Percentiles rank a stretch among this genome's conserved stretches.
Conservation (phyloP, 1,140 invertebrate species). For the Cherax destructor region DNA sequence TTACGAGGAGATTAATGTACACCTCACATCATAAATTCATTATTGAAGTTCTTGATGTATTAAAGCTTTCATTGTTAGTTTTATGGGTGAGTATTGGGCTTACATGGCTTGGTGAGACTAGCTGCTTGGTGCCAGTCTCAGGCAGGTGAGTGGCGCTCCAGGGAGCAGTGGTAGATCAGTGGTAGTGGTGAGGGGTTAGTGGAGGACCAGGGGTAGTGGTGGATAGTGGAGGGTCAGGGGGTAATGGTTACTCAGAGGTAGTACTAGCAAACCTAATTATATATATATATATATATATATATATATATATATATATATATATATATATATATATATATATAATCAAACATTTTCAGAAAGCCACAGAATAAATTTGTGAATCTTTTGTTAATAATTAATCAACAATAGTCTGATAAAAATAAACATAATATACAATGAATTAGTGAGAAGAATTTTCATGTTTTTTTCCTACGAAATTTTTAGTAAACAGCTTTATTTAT, state of each 20-base stretch:
- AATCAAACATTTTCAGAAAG: too few species aligned
- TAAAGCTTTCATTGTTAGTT: neutral
- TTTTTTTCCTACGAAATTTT: too few species aligned
- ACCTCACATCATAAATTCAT: neutral
- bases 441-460: too few species aligned
- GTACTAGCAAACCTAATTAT: too few species aligned
- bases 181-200: neutral
- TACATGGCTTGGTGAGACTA: neutral
- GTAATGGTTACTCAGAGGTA: neutral
- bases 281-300: too few species aligned
- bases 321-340: too few species aligned
- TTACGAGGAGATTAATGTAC: conserved; percentile 1
- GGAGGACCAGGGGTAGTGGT: neutral
- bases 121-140: neutral
- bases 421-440: too few species aligned
- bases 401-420: too few species aligned
- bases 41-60: neutral
- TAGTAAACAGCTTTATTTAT: too few species aligned
- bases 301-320: too few species aligned
- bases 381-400: too few species aligned
- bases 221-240: neutral
- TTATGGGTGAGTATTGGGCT: neutral
- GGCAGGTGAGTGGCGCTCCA: neutral
- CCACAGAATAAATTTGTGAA: too few species aligned
- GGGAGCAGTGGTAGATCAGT: neutral